phyloP scores from a whole-genome alignment of 2,113 vertebrate genomes.

The Gambusia affinis region DNA sequence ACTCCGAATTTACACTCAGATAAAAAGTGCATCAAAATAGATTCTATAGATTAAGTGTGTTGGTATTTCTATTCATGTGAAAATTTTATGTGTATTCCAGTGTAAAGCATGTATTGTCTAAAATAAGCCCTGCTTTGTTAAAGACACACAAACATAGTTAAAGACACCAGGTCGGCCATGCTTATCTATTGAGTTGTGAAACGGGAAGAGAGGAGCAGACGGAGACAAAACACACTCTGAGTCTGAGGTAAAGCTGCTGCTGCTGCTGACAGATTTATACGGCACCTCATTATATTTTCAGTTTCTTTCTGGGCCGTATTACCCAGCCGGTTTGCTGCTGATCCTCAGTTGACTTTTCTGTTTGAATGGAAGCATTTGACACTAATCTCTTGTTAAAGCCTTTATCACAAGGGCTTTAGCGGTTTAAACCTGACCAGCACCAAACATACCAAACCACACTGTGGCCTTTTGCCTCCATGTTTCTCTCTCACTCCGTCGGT shows the following conservation, averaged over 20 bases:
- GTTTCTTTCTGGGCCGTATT: constrained; percentile 34
- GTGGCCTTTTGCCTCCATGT: constrained; percentile 8
- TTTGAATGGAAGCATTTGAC: constrained; percentile 24
- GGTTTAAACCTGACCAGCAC: constrained; percentile 8
- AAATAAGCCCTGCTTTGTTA: constrained; percentile 29
- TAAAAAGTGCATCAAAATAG: background rate
- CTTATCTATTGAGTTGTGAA: constrained; percentile 40
- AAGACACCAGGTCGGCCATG: constrained; percentile 38
- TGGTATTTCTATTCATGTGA: background rate
- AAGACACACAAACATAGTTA: constrained; percentile 37
- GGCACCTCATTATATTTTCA: constrained; percentile 52
- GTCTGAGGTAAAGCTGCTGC: constrained; percentile 38
- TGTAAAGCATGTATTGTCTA: constrained; percentile 4
- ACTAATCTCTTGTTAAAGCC: constrained; percentile 30
- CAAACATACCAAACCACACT: constrained; percentile 7
- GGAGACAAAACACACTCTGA: constrained; percentile 22
- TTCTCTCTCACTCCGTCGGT: background rate
- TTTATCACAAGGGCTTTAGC: constrained; percentile 15
- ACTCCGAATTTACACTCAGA: too few relatives aligned
- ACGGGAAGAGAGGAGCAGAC: constrained; percentile 22
- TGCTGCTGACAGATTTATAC: constrained; percentile 47
- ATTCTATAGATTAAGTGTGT: too few relatives aligned
- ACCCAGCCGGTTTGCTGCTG: constrained; percentile 9
- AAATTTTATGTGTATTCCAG: background rate
- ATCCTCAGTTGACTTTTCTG: constrained; percentile 28